Evolutionary conservation across 2,888 invertebrate genomes (phyloP).

Genomic region (Chloroclystis v-ata): DNA sequence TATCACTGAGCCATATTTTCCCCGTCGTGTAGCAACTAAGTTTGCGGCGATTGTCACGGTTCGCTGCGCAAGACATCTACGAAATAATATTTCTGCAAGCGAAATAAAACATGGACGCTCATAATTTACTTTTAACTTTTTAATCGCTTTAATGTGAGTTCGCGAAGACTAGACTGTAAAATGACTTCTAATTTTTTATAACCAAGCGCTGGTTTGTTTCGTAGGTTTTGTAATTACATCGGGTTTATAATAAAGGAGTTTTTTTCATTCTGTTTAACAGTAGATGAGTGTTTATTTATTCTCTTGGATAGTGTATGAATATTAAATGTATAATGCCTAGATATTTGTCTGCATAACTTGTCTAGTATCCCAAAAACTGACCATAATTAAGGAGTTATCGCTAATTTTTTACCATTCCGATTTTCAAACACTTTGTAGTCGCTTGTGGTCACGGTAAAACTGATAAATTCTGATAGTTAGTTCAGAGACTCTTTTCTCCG

Average conservation of each 20-base stretch:
- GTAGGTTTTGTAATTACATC: constrained; percentile 13
- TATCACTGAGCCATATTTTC: constrained; percentile 36
- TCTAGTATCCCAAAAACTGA: too few species aligned
- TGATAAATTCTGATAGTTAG: too few species aligned
- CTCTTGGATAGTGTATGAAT: too few species aligned
- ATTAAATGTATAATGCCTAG: too few species aligned
- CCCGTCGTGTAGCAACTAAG: constrained; percentile 30
- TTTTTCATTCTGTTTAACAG: neutral
- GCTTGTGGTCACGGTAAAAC: too few species aligned
- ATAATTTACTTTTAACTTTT: constrained; percentile 34
- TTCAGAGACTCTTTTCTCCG: too few species aligned
- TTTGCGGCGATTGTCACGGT: constrained; percentile 38
- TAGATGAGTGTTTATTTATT: too few species aligned
- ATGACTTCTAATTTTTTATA: constrained; percentile 24
- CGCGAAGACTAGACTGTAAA: constrained; percentile 24
- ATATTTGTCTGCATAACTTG: too few species aligned
- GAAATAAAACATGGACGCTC: constrained; percentile 31
- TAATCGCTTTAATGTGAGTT: constrained; percentile 33
- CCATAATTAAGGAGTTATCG: too few species aligned
- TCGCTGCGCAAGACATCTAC: constrained; percentile 38
- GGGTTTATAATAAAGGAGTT: constrained; percentile 6
- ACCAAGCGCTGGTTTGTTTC: constrained; percentile 12
- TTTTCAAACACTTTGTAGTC: too few species aligned
- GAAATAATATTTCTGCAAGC: constrained; percentile 36
- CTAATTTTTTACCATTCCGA: too few species aligned